Conservation (phyloP, 2,797 vertebrate species). For the Siniperca scherzeri region DNA sequence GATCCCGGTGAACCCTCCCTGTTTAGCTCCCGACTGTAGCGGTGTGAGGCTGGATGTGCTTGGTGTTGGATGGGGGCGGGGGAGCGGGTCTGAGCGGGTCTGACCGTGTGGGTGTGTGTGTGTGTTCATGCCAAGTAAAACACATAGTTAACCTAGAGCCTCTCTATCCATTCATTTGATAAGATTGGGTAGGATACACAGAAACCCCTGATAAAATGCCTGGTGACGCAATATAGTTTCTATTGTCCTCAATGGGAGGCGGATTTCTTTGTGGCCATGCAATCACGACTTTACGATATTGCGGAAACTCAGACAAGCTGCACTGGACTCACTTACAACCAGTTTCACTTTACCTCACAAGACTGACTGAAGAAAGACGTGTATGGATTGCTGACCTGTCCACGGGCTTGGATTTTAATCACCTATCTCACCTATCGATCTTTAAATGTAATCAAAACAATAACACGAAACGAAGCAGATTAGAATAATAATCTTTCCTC, state of each 20-base stretch:
- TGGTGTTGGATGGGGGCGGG: conserved; percentile 53
- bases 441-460: too few species aligned
- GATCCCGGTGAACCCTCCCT: conserved; percentile 57
- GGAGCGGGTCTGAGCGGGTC: conserved; percentile 14
- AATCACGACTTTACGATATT: neutral
- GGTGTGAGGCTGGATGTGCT: conserved; percentile 49
- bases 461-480: too few species aligned
- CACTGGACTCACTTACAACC: neutral
- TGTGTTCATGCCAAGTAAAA: neutral
- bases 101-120: conserved; percentile 1
- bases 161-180: neutral
- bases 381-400: neutral
- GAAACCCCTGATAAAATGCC: neutral
- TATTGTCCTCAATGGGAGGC: neutral
- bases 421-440: neutral
- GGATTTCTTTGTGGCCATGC: neutral
- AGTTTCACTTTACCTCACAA: neutral
- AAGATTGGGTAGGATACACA: neutral
- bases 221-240: neutral
- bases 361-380: neutral
- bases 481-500: neutral
- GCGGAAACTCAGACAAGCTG: neutral
- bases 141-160: too few species aligned
- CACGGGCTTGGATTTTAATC: neutral
- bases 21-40: conserved; percentile 48